A percentile compares a stretch with the other conserved stretches of the same genome.
Evolutionary conservation across 2,113 vertebrate species (phyloP).

Genomic region (Lamprologus lemairii): DNA sequence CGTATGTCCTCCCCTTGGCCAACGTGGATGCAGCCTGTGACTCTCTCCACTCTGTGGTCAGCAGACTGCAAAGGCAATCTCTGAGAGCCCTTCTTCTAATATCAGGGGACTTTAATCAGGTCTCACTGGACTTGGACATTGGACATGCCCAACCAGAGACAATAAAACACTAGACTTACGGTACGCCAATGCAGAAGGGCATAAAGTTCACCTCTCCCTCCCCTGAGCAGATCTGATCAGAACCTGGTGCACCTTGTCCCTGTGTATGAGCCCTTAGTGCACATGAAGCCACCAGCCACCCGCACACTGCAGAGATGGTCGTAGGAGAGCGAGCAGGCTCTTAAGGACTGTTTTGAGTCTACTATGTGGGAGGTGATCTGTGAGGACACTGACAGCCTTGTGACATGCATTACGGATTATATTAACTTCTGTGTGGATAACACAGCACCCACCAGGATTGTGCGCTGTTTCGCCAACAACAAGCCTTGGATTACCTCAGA

Average conservation of each 20-base stretch:
- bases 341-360: background rate
- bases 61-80: background rate
- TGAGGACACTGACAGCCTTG: background rate
- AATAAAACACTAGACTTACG: background rate
- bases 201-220: background rate
- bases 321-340: background rate
- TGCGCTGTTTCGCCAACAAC: rapidly evolving
- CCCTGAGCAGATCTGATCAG: background rate
- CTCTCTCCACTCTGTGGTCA: background rate
- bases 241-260: background rate
- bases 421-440: background rate
- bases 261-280: too few relatives aligned
- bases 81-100: background rate
- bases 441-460: background rate
- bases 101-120: background rate
- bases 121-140: background rate
- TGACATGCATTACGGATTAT: background rate
- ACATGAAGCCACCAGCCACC: too few relatives aligned
- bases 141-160: background rate
- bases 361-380: background rate
- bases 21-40: background rate
- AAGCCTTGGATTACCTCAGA: background rate
- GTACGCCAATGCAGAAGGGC: background rate
- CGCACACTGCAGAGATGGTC: background rate
- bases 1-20: background rate